phyloP scores from a whole-genome alignment of 2,888 invertebrate genomes.

The Nomada fucata region DNA sequence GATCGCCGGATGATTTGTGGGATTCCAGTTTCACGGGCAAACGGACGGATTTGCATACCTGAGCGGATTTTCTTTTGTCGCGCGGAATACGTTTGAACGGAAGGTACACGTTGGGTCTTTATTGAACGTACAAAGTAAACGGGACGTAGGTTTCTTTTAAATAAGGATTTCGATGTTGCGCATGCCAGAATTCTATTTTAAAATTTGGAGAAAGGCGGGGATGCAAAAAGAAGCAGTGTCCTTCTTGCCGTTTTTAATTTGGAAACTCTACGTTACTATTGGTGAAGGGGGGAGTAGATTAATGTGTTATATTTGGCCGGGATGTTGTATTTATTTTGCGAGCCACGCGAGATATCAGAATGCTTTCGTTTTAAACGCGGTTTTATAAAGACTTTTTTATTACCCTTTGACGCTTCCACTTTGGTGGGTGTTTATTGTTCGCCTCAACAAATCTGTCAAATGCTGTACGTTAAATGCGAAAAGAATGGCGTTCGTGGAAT shows the following conservation, averaged over 20 bases:
- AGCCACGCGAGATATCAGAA: background rate
- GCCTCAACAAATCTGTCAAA: background rate
- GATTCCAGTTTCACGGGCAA: background rate
- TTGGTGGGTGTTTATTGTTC: background rate
- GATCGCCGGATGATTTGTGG: background rate
- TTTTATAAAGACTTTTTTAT: slow-evolving; percentile 7
- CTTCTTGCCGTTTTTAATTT: background rate
- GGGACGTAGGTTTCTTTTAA: too few relatives aligned
- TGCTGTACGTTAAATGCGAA: background rate
- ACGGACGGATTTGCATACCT: background rate
- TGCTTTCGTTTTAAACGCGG: background rate
- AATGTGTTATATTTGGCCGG: background rate
- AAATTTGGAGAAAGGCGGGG: background rate
- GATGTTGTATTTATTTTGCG: background rate
- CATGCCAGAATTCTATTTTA: background rate
- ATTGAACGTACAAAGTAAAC: too few relatives aligned
- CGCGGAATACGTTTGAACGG: background rate
- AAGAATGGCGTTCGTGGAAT: background rate
- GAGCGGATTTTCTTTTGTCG: background rate
- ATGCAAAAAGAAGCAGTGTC: background rate
- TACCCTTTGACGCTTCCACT: background rate
- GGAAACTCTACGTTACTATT: background rate
- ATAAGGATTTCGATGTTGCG: background rate
- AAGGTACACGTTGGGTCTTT: too few relatives aligned
- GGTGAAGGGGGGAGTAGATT: background rate